A percentile compares a stretch with the other conserved stretches of the same genome.
phyloP scores from a whole-genome alignment of 2,888 invertebrate genomes.

The Temnothorax rugatulus region DNA sequence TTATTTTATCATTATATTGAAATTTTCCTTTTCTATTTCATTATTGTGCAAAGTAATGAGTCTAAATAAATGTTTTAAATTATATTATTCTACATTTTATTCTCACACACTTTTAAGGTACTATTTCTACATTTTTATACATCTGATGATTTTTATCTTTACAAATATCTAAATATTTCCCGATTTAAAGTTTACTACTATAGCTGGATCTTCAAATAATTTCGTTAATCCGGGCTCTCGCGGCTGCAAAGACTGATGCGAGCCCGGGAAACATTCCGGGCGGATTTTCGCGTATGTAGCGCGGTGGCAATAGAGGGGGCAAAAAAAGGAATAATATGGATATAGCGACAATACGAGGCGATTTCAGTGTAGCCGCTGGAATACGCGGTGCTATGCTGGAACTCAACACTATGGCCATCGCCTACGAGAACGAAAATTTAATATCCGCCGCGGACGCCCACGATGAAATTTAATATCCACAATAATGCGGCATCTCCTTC shows the following conservation, averaged over 20 bases:
- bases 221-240: slow-evolving; percentile 8
- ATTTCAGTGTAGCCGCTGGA: slow-evolving; percentile 65
- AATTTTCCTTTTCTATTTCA: background rate
- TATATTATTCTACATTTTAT: background rate
- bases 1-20: background rate
- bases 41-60: too few species aligned
- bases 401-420: slow-evolving; percentile 63
- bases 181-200: background rate
- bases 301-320: slow-evolving; percentile 51
- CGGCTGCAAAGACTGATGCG: slow-evolving; percentile 56
- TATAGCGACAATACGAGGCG: slow-evolving; percentile 48
- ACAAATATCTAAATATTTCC: background rate
- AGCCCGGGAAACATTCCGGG: slow-evolving; percentile 60
- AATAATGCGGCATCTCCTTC: slow-evolving; percentile 74
- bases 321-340: slow-evolving; percentile 61
- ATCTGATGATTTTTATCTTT: background rate
- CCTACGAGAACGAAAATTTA: slow-evolving; percentile 81
- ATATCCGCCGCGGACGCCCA: slow-evolving; percentile 78
- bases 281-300: slow-evolving; percentile 55
- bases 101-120: background rate
- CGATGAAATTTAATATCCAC: slow-evolving; percentile 81
- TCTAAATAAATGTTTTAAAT: slow-evolving; percentile 4
- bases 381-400: background rate
- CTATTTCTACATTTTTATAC: background rate
- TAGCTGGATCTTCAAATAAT: background rate